Evolutionary conservation across 2,888 invertebrate genomes (phyloP).

Genomic region (Heteropelma amictum): DNA sequence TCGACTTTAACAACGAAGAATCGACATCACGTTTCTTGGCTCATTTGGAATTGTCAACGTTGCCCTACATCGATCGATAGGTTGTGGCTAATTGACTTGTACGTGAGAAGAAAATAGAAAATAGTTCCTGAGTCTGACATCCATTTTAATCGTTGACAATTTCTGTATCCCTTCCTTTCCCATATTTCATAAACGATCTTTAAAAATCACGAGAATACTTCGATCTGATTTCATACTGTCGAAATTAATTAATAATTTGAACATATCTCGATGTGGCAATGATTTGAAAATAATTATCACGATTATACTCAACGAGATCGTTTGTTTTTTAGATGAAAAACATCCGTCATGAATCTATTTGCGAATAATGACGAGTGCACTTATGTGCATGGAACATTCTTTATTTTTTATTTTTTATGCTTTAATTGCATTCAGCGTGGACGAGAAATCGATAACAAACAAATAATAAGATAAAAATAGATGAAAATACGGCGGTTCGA

Average conservation of each 20-base stretch:
- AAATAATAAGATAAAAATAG: constrained; percentile 8
- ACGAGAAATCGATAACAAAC: not conserved
- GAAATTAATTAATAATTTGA: too few relatives aligned
- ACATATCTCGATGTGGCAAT: too few relatives aligned
- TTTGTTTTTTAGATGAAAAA: not conserved
- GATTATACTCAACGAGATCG: too few relatives aligned
- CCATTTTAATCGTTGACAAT: too few relatives aligned
- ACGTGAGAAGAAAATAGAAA: not conserved
- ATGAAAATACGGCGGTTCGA: not conserved
- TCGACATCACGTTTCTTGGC: constrained; percentile 45
- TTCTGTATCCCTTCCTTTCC: too few relatives aligned
- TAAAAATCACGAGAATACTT: too few relatives aligned
- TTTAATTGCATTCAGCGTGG: not conserved
- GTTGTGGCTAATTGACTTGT: constrained; percentile 8
- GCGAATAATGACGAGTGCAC: too few relatives aligned
- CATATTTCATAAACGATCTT: too few relatives aligned
- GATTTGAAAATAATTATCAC: too few relatives aligned
- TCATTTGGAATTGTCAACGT: constrained; percentile 39
- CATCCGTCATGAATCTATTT: not conserved
- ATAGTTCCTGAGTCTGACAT: too few relatives aligned
- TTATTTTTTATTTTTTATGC: not conserved
- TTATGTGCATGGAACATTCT: not conserved
- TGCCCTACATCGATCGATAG: constrained; percentile 38
- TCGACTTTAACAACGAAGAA: constrained; percentile 24
- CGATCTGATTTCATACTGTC: too few relatives aligned